These are phyloP conservation scores for Magallana nippona DNA, from an alignment of 2,888 invertebrate genomes.

Conservation along the genomic window DNA sequence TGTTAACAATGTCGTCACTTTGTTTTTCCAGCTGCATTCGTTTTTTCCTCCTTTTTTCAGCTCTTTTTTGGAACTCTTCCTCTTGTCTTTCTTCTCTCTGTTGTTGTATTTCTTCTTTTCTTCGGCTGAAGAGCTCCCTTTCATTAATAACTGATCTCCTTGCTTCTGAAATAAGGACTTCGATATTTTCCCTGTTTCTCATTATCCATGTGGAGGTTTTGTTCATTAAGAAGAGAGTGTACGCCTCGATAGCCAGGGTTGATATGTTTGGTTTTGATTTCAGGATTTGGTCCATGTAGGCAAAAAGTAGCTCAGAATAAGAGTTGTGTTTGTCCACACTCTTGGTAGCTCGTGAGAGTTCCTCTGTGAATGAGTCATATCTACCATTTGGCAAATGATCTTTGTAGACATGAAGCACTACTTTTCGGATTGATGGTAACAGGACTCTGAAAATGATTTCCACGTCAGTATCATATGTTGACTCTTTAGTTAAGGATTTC, in stretches of 20 bases:
- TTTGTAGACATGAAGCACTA: neutral
- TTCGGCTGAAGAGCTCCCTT: no score
- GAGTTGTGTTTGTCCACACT: no score
- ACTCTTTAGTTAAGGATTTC: constrained; percentile 10
- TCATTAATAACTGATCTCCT: neutral
- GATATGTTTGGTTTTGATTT: no score
- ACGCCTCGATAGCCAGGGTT: no score
- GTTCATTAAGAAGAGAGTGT: neutral
- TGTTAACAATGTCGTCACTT: no score
- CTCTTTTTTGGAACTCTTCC: no score
- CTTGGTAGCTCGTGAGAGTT: neutral
- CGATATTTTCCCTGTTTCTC: neutral
- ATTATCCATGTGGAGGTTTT: neutral
- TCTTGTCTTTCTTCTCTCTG: no score
- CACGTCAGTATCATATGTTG: neutral
- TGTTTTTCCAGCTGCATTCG: no score
- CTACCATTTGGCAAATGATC: neutral
- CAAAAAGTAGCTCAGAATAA: no score
- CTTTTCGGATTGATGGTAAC: neutral
- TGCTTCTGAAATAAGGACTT: neutral
- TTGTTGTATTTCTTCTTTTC: no score
- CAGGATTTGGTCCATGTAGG: no score
- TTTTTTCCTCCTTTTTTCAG: no score
- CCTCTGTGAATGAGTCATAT: neutral
- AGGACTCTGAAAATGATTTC: neutral